A percentile compares a stretch with the other conserved stretches of the same genome.
Conservation (phyloP, 2,797 vertebrate species). For the Chloroceryle inda region DNA sequence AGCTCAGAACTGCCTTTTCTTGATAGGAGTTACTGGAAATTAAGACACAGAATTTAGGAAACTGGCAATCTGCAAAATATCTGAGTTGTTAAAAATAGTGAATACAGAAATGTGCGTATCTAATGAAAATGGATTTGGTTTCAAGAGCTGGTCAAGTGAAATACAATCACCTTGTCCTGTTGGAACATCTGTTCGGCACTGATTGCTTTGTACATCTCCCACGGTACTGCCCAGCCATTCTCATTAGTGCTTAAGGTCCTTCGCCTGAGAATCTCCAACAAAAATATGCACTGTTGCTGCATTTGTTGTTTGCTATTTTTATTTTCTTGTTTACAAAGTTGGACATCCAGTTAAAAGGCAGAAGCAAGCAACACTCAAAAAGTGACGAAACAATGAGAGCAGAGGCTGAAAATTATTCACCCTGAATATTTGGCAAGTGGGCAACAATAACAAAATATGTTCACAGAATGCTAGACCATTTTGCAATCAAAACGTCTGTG, state of each 20-base stretch:
- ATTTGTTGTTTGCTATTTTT: not conserved
- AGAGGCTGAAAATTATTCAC: conserved; percentile 24
- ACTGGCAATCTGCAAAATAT: not conserved
- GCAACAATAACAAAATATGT: not conserved
- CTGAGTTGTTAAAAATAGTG: not conserved
- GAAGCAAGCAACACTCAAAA: not conserved
- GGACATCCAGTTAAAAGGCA: not conserved
- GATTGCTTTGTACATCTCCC: not conserved
- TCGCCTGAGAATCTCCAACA: not conserved
- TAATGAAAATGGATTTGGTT: not conserved
- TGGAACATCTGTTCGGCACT: not conserved
- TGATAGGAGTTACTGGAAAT: not conserved
- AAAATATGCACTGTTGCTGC: not conserved
- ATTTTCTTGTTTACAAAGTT: not conserved
- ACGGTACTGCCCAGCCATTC: not conserved
- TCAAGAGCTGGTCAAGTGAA: not conserved
- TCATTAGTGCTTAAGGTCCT: not conserved
- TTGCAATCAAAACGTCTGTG: not conserved
- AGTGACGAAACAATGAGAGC: not conserved
- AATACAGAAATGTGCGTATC: not conserved
- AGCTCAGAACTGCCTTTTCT: not conserved
- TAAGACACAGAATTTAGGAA: not conserved
- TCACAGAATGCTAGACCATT: not conserved
- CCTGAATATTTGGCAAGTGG: conserved; percentile 25
- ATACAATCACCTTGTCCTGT: not conserved